Conservation (phyloP, 2,888 invertebrate genomes). For the Tetragnatha montana region DNA sequence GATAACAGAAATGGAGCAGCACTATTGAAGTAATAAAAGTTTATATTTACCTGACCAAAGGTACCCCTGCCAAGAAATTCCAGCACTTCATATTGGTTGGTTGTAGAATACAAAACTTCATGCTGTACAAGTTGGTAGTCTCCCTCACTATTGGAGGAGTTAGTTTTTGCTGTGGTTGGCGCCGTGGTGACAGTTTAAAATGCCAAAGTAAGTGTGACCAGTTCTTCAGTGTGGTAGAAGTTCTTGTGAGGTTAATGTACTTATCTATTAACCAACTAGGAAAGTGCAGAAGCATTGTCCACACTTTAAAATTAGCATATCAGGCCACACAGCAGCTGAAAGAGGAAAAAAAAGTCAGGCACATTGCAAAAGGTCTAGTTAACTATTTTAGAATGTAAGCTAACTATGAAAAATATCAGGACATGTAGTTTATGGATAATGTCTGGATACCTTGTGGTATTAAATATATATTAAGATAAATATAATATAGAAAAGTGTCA, state of each 20-base stretch:
- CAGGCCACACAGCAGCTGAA: constrained; percentile 74
- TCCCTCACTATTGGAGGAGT: constrained; percentile 92
- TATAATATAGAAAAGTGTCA: not conserved
- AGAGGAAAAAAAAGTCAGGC: not conserved
- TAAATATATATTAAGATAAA: too few species aligned
- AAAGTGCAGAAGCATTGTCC: constrained; percentile 74
- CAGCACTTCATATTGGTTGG: constrained; percentile 93
- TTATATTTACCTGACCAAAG: constrained; percentile 85
- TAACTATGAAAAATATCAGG: too few species aligned
- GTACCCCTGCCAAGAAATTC: constrained; percentile 99
- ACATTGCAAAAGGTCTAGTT: not conserved
- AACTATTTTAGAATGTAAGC: not conserved
- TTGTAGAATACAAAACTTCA: constrained; percentile 96
- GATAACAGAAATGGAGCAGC: too few species aligned
- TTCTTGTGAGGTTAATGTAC: constrained; percentile 54
- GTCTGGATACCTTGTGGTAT: too few species aligned
- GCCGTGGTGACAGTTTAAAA: constrained; percentile 71
- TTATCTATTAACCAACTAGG: constrained; percentile 73
- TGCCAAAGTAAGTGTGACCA: constrained; percentile 70
- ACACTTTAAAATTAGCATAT: constrained; percentile 76
- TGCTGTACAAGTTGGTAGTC: constrained; percentile 99
- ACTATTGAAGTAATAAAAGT: too few species aligned
- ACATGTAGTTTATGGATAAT: not conserved
- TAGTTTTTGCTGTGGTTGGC: constrained; percentile 78
- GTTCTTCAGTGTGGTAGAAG: constrained; percentile 29